Conservation (phyloP, 2,797 vertebrate species). For the Myotis planiceps region DNA sequence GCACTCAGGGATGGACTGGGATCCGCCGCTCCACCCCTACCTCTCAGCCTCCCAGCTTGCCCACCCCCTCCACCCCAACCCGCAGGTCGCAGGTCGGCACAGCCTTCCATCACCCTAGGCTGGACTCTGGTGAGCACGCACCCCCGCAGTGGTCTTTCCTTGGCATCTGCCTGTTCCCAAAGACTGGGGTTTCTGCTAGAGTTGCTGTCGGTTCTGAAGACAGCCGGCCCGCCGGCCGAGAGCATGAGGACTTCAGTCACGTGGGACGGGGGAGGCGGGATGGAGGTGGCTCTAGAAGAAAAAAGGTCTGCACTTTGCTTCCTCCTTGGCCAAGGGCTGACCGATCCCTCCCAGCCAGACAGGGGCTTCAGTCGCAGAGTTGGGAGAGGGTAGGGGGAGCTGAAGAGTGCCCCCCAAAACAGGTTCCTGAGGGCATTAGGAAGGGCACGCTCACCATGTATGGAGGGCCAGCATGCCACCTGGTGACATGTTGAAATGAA, state of each 20-base stretch:
- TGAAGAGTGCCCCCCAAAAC: neutral
- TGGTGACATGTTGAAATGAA: neutral
- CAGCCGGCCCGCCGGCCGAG: neutral
- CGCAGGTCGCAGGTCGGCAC: neutral
- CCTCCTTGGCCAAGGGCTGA: neutral
- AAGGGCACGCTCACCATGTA: neutral
- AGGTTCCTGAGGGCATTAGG: neutral
- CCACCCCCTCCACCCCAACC: neutral
- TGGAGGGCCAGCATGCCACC: neutral
- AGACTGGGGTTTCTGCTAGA: neutral
- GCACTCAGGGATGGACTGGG: neutral
- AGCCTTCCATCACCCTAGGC: neutral
- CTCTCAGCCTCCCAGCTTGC: neutral
- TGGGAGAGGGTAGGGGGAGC: neutral
- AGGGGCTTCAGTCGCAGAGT: neutral
- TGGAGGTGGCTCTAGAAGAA: neutral
- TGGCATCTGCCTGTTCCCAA: neutral
- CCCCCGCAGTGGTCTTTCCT: neutral
- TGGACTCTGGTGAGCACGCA: neutral
- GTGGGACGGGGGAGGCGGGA: neutral
- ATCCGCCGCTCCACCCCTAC: neutral
- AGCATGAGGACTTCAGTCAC: neutral
- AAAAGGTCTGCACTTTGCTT: neutral
- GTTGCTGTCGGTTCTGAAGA: neutral
- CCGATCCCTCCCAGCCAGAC: neutral